Evolutionary conservation across 2,888 invertebrate genomes (phyloP).

Genomic region (Petrophora chlorosata): DNA sequence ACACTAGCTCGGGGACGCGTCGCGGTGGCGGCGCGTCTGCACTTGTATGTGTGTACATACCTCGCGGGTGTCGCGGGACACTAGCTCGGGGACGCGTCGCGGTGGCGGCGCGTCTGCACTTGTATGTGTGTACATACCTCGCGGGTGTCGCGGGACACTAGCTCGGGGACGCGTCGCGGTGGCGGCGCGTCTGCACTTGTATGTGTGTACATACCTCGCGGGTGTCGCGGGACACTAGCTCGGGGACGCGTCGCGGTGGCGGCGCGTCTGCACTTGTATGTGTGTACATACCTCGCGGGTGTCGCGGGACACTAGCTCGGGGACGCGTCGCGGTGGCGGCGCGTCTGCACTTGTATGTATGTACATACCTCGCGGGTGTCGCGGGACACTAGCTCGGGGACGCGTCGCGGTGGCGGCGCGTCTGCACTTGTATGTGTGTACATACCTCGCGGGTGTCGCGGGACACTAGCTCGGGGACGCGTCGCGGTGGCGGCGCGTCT

Average conservation of each 20-base stretch:
- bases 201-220: constrained; percentile 8
- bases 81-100: not conserved
- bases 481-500: constrained; percentile 80
- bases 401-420: not conserved
- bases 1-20: too few species aligned
- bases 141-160: not conserved
- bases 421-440: not conserved
- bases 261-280: constrained; percentile 93
- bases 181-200: constrained; percentile 85
- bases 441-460: constrained; percentile 20
- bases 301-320: too few species aligned
- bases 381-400: not conserved
- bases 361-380: not conserved
- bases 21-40: too few species aligned
- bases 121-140: not conserved
- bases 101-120: not conserved
- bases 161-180: constrained; percentile 37
- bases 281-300: too few species aligned
- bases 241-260: constrained; percentile 40
- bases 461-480: constrained; percentile 65
- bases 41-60: too few species aligned
- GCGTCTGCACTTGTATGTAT: too few species aligned
- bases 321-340: too few species aligned
- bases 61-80: not conserved
- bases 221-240: constrained; percentile 59